Evolutionary conservation across 2,888 invertebrate genomes (phyloP).

Genomic region (Caenorhabditis afra): DNA sequence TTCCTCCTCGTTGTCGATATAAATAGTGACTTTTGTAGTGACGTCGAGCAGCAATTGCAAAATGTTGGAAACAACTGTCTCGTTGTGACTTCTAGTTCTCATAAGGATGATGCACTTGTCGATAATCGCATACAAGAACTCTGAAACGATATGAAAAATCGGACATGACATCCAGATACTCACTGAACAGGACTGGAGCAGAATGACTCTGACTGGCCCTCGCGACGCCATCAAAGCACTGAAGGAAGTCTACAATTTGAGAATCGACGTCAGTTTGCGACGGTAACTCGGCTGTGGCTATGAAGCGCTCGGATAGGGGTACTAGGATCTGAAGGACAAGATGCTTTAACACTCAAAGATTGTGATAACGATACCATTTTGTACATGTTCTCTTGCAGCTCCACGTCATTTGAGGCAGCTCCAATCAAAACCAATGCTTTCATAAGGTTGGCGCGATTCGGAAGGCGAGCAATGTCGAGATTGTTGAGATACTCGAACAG

Average conservation of each 20-base stretch:
- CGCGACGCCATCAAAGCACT: constrained; percentile 84
- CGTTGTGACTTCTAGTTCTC: constrained; percentile 59
- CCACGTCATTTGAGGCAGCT: constrained; percentile 65
- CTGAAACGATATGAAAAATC: constrained; percentile 52
- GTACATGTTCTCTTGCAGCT: constrained; percentile 72
- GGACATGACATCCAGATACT: constrained; percentile 8
- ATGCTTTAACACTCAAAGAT: background rate
- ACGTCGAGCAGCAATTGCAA: constrained; percentile 71
- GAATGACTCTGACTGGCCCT: constrained; percentile 84
- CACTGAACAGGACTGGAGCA: constrained; percentile 83
- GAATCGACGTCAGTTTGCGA: constrained; percentile 50
- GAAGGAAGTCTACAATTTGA: constrained; percentile 87
- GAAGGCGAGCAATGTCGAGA: constrained; percentile 53
- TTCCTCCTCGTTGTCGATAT: constrained; percentile 66
- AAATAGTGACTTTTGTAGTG: constrained; percentile 71
- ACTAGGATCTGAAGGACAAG: constrained; percentile 67
- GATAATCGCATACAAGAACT: constrained; percentile 70
- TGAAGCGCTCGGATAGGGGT: constrained; percentile 68
- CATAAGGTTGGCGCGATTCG: constrained; percentile 85
- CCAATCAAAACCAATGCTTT: constrained; percentile 85
- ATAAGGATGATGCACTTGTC: constrained; percentile 66
- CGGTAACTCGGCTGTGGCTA: constrained; percentile 25
- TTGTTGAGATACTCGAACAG: constrained; percentile 62
- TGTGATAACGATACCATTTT: constrained; percentile 53
- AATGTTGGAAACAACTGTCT: constrained; percentile 71